These are phyloP conservation scores for Lacerta viridis DNA, from an alignment of 2,797 vertebrate genomes.

Conservation along the genomic window DNA sequence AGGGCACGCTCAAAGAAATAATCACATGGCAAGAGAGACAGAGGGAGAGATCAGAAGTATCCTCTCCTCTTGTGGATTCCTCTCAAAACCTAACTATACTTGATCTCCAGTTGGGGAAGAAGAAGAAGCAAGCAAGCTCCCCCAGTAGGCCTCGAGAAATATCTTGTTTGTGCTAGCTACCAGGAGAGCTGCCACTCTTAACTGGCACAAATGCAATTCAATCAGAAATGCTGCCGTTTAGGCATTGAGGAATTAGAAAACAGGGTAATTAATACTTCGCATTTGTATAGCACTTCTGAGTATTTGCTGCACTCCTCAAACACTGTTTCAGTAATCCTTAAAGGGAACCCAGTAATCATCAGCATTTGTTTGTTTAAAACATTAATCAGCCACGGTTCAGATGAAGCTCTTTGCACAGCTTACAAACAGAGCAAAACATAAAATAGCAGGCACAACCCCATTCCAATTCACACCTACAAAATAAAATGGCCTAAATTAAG, in stretches of 20 bases:
- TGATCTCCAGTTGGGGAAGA: constrained; percentile 28
- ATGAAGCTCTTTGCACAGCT: not conserved
- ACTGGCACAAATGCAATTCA: constrained; percentile 33
- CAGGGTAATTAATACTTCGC: constrained; percentile 16
- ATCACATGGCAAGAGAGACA: not conserved
- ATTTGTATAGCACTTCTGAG: constrained; percentile 16
- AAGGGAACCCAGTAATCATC: not conserved
- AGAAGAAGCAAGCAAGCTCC: not conserved
- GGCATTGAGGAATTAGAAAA: not conserved
- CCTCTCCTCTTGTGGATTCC: not conserved
- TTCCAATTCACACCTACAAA: not conserved
- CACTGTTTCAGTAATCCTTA: constrained; percentile 13
- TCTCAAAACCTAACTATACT: constrained; percentile 17
- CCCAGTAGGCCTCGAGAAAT: not conserved
- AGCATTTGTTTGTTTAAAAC: not conserved
- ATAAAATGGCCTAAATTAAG: not conserved
- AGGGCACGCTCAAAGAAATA: not conserved
- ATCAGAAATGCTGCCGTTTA: constrained; percentile 13
- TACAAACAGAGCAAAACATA: not conserved
- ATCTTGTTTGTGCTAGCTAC: not conserved
- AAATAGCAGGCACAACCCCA: not conserved
- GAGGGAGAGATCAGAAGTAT: constrained; percentile 8
- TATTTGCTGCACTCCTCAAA: not conserved
- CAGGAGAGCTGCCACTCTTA: not conserved
- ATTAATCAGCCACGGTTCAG: not conserved